Evolutionary conservation across 1,140 invertebrate genomes (phyloP).

Genomic region (Oryzaephilus surinamensis): DNA sequence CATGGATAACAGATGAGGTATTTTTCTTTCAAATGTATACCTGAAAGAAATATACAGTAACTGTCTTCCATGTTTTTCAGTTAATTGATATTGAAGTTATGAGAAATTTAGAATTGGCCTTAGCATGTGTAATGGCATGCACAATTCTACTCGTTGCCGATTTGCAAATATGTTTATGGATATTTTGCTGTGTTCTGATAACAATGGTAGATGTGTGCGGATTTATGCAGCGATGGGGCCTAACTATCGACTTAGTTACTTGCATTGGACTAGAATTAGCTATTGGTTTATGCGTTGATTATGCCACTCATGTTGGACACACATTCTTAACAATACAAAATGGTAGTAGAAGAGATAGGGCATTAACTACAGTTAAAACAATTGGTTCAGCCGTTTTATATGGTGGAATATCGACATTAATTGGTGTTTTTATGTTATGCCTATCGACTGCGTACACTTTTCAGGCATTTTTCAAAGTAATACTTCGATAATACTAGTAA

Average conservation of each 20-base stretch:
- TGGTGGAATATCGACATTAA: constrained; percentile 68
- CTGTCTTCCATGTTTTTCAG: constrained; percentile 28
- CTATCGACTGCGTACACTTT: constrained; percentile 71
- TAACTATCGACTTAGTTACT: constrained; percentile 77
- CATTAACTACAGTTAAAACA: constrained; percentile 56
- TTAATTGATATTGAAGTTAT: constrained; percentile 64
- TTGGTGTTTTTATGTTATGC: constrained; percentile 62
- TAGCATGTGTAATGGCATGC: constrained; percentile 70
- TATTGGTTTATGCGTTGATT: constrained; percentile 82
- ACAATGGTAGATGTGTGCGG: constrained; percentile 74
- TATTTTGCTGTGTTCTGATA: constrained; percentile 63
- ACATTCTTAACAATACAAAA: constrained; percentile 52
- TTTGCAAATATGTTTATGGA: constrained; percentile 64
- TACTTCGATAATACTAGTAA: background rate
- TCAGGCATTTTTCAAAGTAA: constrained; percentile 65
- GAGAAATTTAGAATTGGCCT: constrained; percentile 66
- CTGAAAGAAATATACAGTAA: too few relatives aligned
- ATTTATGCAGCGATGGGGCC: constrained; percentile 67
- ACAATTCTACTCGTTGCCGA: constrained; percentile 74
- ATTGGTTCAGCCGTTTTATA: constrained; percentile 72
- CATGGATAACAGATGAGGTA: constrained; percentile 69
- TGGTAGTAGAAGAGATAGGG: constrained; percentile 48
- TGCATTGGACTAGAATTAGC: constrained; percentile 75
- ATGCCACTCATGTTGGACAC: constrained; percentile 81
- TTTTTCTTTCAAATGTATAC: background rate